Percentiles rank a stretch among this genome's conserved stretches.
phyloP scores from a whole-genome alignment of 2,113 vertebrate genomes.

The Nesoenas mayeri region DNA sequence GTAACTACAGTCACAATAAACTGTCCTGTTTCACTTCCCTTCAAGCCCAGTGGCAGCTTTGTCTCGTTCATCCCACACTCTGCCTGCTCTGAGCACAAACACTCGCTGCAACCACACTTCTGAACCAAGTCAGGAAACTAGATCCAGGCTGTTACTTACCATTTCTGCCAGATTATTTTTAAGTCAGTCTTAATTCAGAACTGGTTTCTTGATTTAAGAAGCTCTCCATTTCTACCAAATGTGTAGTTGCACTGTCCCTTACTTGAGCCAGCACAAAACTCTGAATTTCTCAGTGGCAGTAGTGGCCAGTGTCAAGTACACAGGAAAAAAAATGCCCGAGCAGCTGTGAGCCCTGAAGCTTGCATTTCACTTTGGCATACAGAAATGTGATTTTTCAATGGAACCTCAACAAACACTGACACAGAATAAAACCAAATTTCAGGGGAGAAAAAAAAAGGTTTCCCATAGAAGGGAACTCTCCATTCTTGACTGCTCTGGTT shows the following conservation, averaged over 20 bases:
- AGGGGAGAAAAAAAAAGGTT: neutral
- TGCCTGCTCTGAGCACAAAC: neutral
- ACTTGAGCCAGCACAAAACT: neutral
- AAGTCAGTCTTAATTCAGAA: neutral
- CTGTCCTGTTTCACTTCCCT: neutral
- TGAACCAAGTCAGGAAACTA: neutral
- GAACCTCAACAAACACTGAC: neutral
- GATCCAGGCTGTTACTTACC: neutral
- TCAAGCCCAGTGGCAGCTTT: neutral
- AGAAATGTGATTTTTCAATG: neutral
- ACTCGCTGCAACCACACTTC: neutral
- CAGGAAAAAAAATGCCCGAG: neutral
- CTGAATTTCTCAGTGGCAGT: neutral
- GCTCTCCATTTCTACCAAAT: neutral
- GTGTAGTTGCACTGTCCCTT: neutral
- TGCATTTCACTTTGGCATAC: neutral
- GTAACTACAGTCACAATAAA: neutral
- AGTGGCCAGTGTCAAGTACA: neutral
- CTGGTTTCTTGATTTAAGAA: neutral
- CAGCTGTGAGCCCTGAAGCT: neutral
- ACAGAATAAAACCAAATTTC: neutral
- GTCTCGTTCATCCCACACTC: neutral
- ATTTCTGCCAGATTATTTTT: neutral
- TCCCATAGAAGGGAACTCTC: neutral
- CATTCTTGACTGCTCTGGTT: neutral